Conservation (phyloP, 2,888 invertebrate species). For the Zhengitettix transpicula region DNA sequence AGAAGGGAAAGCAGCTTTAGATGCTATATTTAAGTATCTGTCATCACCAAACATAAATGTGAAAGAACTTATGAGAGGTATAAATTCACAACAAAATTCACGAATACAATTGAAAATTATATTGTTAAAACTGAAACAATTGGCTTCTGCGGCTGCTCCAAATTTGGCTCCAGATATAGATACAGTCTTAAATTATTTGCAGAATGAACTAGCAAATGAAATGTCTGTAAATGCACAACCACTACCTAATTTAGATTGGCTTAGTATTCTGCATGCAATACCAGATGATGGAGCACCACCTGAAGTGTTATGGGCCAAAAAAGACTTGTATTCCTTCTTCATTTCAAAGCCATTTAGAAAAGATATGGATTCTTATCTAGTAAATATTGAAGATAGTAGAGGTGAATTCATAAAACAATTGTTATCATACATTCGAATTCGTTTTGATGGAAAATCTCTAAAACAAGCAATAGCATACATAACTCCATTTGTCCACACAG, state of each 20-base stretch:
- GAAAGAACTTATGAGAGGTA: constrained; percentile 1
- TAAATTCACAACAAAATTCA: background rate
- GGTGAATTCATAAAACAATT: constrained; percentile 3
- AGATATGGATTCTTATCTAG: background rate
- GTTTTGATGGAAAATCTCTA: background rate
- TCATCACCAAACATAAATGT: background rate
- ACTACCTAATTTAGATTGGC: constrained; percentile 6
- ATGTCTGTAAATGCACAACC: background rate
- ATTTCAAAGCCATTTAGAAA: constrained; percentile 2
- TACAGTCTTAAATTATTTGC: background rate
- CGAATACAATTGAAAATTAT: constrained; percentile 2
- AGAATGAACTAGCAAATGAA: background rate
- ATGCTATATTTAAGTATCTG: constrained; percentile 4
- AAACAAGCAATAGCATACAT: constrained; percentile 3
- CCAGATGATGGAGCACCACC: constrained; percentile 1
- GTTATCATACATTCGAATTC: background rate
- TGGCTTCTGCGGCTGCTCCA: background rate
- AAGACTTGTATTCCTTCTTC: constrained; percentile 4
- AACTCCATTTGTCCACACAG: constrained; percentile 1
- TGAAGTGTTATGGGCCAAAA: constrained; percentile 3
- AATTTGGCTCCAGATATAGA: background rate
- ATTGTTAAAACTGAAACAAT: background rate
- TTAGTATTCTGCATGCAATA: constrained; percentile 4
- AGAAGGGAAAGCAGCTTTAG: constrained; percentile 1
- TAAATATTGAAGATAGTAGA: background rate